phyloP scores from a whole-genome alignment of 1,140 invertebrate genomes.

The Zophobas atratus region DNA sequence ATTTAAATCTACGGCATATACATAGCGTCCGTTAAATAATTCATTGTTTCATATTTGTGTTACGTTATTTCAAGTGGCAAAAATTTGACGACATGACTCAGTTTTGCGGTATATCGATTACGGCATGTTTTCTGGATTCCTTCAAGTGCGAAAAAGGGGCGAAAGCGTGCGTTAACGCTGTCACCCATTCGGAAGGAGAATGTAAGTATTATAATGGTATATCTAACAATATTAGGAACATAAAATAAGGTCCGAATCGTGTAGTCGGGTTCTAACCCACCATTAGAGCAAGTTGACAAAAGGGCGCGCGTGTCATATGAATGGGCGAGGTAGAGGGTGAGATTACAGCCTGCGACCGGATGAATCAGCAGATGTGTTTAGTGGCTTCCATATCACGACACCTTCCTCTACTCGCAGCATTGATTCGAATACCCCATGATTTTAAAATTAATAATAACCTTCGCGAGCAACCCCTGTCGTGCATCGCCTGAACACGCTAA shows the following conservation, averaged over 20 bases:
- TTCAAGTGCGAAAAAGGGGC: background rate
- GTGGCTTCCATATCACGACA: conserved; percentile 43
- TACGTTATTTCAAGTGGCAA: no score
- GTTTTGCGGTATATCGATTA: no score
- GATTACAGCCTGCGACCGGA: conserved; percentile 47
- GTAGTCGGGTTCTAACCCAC: conserved; percentile 32
- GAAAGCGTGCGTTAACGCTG: background rate
- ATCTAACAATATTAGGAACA: conserved; percentile 39
- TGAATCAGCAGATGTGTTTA: conserved; percentile 47
- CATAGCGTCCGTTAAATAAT: no score
- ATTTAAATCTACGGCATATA: no score
- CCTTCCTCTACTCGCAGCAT: conserved; percentile 28
- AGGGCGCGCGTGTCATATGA: conserved; percentile 46
- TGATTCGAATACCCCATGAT: conserved; percentile 34
- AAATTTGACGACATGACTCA: no score
- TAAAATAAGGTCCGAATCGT: conserved; percentile 41
- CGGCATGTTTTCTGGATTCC: no score
- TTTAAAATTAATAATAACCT: conserved; percentile 33
- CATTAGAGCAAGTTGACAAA: conserved; percentile 46
- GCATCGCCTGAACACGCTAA: conserved; percentile 4
- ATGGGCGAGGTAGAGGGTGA: conserved; percentile 46
- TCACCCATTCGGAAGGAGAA: conserved; percentile 10
- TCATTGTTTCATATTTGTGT: no score
- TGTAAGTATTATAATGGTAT: conserved; percentile 37
- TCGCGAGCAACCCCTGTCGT: conserved; percentile 3